Conservation (phyloP, 2,888 invertebrate species). For the Tryphoninae sp. region DNA sequence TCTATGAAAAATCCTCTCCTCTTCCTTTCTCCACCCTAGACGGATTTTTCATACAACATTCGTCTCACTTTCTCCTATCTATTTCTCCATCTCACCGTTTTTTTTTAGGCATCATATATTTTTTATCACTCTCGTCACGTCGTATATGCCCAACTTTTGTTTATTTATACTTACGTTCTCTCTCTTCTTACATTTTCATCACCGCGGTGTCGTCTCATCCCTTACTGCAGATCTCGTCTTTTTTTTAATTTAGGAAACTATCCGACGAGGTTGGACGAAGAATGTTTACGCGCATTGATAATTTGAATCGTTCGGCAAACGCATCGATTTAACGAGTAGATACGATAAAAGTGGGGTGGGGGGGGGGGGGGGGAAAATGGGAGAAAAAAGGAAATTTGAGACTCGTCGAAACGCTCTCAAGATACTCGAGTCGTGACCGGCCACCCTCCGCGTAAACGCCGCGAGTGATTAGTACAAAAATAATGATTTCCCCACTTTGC, state of each 20-base stretch:
- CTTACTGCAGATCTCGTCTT: slow-evolving; percentile 9
- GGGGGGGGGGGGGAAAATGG: background rate
- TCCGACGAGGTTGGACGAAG: background rate
- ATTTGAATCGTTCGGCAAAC: background rate
- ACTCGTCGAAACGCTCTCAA: slow-evolving; percentile 30
- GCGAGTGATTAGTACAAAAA: slow-evolving; percentile 71
- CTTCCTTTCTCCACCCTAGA: slow-evolving; percentile 43
- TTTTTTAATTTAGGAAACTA: background rate
- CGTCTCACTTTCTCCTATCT: slow-evolving; percentile 53
- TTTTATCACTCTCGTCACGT: slow-evolving; percentile 43
- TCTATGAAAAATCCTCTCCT: slow-evolving; percentile 20
- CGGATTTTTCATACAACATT: slow-evolving; percentile 45
- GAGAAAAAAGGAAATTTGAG: slow-evolving; percentile 26
- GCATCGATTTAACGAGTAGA: background rate
- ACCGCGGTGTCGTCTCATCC: background rate
- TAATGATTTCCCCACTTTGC: slow-evolving; percentile 66
- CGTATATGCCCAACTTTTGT: slow-evolving; percentile 28
- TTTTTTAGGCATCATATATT: slow-evolving; percentile 20
- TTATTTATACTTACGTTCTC: slow-evolving; percentile 4
- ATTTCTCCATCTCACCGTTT: slow-evolving; percentile 42
- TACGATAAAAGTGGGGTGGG: background rate
- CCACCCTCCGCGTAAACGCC: slow-evolving; percentile 62
- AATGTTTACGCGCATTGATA: no score
- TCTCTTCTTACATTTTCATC: slow-evolving; percentile 32
- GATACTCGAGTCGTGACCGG: slow-evolving; percentile 44